phyloP scores from a whole-genome alignment of 2,797 vertebrate species.

The Philypnodon macrostomus region DNA sequence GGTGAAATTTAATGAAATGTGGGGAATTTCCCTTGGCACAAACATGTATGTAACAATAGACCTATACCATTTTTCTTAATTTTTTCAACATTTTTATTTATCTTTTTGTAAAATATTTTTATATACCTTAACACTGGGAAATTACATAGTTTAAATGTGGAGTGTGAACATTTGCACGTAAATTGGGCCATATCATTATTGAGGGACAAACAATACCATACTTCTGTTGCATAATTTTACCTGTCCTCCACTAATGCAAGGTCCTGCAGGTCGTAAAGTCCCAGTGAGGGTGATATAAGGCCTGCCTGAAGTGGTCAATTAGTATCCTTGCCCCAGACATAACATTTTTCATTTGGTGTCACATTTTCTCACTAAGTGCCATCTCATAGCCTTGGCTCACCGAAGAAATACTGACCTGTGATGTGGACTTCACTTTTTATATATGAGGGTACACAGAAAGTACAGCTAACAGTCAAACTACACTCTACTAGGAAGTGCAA shows the following conservation, averaged over 20 bases:
- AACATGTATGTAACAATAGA: too few species aligned
- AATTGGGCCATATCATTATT: background rate
- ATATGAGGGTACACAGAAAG: background rate
- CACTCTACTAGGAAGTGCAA: too few species aligned
- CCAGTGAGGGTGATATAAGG: slow-evolving; percentile 12
- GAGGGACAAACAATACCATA: background rate
- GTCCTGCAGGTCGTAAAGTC: background rate
- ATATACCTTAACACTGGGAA: too few species aligned
- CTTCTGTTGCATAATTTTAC: background rate
- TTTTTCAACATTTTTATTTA: too few species aligned
- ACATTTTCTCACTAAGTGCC: background rate
- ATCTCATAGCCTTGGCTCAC: background rate
- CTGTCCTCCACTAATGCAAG: background rate
- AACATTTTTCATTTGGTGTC: slow-evolving; percentile 2
- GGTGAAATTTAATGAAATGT: slow-evolving; percentile 6
- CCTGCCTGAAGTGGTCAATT: slow-evolving; percentile 9
- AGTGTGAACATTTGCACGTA: background rate
- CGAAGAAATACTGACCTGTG: background rate
- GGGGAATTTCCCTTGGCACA: background rate
- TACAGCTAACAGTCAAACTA: too few species aligned
- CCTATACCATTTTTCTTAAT: too few species aligned
- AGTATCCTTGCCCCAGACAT: slow-evolving; percentile 6
- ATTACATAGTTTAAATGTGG: too few species aligned
- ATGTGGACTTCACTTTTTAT: background rate
- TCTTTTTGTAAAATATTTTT: too few species aligned